These are phyloP conservation scores for Lerema accius DNA, from an alignment of 1,140 invertebrate genomes.

Conservation along the genomic window DNA sequence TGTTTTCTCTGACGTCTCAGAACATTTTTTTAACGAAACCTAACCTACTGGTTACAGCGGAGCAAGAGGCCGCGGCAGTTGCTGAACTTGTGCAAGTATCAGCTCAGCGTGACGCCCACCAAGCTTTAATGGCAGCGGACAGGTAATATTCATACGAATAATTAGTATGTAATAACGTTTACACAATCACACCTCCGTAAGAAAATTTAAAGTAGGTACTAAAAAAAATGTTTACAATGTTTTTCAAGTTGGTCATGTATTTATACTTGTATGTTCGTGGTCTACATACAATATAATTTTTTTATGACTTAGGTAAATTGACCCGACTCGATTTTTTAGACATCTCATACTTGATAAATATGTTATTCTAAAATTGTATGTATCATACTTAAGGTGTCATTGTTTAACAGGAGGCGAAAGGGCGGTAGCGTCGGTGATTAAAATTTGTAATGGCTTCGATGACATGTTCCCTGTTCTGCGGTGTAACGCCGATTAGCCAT, in stretches of 20 bases:
- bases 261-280: too few species aligned
- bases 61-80: conserved; percentile 71
- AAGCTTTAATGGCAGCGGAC: conserved; percentile 62
- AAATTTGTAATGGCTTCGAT: conserved; percentile 2
- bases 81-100: conserved; percentile 72
- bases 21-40: too few species aligned
- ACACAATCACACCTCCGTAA: too few species aligned
- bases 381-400: conserved; percentile 1
- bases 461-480: not conserved
- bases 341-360: too few species aligned
- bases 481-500: not conserved
- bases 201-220: too few species aligned
- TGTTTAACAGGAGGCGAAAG: conserved; percentile 55
- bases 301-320: too few species aligned
- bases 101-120: conserved; percentile 66
- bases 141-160: conserved; percentile 56
- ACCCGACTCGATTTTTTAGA: too few species aligned
- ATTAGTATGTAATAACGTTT: too few species aligned
- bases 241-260: too few species aligned
- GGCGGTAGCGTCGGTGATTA: conserved; percentile 54
- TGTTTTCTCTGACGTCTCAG: not conserved
- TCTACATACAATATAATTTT: too few species aligned
- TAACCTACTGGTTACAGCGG: conserved; percentile 50
- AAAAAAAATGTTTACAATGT: too few species aligned
- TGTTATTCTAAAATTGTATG: too few species aligned